Percentiles rank a stretch among this genome's conserved stretches.
Evolutionary conservation across 2,888 invertebrate species (phyloP).

Genomic region (Eugnorisma glareosa): DNA sequence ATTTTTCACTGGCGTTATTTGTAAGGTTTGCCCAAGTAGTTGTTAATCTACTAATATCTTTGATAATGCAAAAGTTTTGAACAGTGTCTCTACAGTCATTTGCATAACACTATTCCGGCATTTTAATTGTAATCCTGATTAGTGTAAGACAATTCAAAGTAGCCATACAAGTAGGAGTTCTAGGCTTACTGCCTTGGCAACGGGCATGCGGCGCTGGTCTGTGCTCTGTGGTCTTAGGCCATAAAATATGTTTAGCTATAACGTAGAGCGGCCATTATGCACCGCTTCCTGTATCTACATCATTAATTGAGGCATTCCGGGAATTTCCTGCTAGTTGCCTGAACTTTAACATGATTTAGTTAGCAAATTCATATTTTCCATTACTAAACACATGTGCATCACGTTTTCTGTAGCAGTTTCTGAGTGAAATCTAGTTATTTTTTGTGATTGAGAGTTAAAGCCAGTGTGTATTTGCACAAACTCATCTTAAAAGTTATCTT

Average conservation of each 20-base stretch:
- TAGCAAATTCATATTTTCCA: neutral
- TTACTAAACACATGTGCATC: neutral
- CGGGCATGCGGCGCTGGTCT: slow-evolving; percentile 20
- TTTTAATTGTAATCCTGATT: neutral
- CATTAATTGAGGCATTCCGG: slow-evolving; percentile 53
- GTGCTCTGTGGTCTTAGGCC: slow-evolving; percentile 46
- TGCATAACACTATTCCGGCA: neutral
- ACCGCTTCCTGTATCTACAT: slow-evolving; percentile 56
- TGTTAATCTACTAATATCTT: neutral
- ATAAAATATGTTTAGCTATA: slow-evolving; percentile 62
- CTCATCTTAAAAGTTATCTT: neutral
- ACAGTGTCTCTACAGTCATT: neutral
- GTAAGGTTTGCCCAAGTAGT: neutral
- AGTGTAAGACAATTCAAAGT: neutral
- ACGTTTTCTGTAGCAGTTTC: neutral
- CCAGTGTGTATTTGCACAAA: neutral
- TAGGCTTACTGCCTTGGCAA: slow-evolving; percentile 27
- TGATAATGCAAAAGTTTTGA: neutral
- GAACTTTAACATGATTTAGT: slow-evolving; percentile 3
- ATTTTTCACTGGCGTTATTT: neutral
- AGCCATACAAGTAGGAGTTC: neutral
- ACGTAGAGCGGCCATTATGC: slow-evolving; percentile 35
- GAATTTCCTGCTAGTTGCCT: slow-evolving; percentile 36
- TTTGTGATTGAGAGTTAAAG: neutral
- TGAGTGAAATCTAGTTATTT: neutral